Base-by-base conservation (phyloP, 2,113 vertebrate genomes). In the Canis aureus region DNA sequence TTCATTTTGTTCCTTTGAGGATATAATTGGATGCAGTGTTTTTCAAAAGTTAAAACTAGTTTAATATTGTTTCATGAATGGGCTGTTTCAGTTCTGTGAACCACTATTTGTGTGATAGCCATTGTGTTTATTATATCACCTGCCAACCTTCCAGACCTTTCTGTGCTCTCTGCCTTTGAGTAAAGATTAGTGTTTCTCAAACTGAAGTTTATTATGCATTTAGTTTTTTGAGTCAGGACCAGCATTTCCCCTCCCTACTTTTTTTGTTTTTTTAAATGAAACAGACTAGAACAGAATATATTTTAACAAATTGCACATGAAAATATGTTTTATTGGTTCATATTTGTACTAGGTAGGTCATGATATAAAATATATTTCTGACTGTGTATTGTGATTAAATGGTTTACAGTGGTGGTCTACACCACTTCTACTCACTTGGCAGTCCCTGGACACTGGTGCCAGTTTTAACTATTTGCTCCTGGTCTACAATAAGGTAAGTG, bases 211-310 rank as follows among this genome's bases (percentile, higher is more conserved):
- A 69, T 32, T 73, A 35, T 27, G 20, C 19, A 76, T 55, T 67
- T 17, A 67, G 8, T 85, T 64, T 60, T 35, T 66, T 57, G 29
- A 57, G n/a, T 85, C 29, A 90, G 62, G 53, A 89, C 0, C 8
- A 84, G 38, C 49, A 43, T 76, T 13, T 25, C 49, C 85, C 20
- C 20, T 32, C 10, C 25, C 9, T 20, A 38, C 5, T 8, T 11
- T 57, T 76, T 89, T 84, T 66, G 15, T 87, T 87, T 95, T 88
- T 94, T 19, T 79, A 95, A 92, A 88, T 89, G 66, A 86, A 93
- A 38, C 51, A 1, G 29, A 29, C 20, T 89, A 55, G 89, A 90
- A 51, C 15, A 81, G 29, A 78, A 78, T 62, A 9, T 71, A 73
- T 79, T 55, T 66, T 79, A 57, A 57, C 43, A 3, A 60, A 13